phyloP scores from a whole-genome alignment of 2,797 vertebrate genomes.

The Atherinosoma microstoma region DNA sequence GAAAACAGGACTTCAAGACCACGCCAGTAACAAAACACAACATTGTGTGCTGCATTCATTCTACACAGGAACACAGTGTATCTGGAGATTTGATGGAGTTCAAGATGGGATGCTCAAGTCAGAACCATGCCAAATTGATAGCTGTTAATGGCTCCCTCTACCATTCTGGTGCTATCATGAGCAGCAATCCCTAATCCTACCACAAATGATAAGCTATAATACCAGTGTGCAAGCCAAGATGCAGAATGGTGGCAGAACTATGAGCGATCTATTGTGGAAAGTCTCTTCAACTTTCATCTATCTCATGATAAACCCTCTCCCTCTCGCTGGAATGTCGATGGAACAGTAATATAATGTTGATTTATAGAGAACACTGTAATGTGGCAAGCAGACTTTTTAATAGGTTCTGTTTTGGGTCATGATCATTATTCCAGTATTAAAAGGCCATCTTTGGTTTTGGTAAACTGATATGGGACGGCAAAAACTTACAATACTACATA shows the following conservation, averaged over 20 bases:
- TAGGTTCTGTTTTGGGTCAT: no score
- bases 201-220: background rate
- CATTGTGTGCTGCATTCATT: background rate
- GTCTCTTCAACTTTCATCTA: background rate
- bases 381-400: no score
- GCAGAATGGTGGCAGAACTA: background rate
- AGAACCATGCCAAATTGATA: background rate
- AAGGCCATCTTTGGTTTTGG: background rate
- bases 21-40: background rate
- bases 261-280: background rate
- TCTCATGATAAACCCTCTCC: background rate
- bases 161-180: background rate
- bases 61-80: background rate
- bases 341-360: background rate
- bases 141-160: background rate
- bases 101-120: background rate
- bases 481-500: no score
- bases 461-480: no score
- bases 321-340: background rate
- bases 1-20: background rate
- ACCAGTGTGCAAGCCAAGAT: background rate
- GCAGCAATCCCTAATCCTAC: background rate
- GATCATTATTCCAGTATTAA: background rate
- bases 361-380: no score
- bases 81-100: background rate